Percentiles rank a stretch among this genome's conserved stretches.
These are phyloP conservation scores for Pogoniulus pusillus DNA, from an alignment of 2,797 vertebrate species.

Conservation along the genomic window DNA sequence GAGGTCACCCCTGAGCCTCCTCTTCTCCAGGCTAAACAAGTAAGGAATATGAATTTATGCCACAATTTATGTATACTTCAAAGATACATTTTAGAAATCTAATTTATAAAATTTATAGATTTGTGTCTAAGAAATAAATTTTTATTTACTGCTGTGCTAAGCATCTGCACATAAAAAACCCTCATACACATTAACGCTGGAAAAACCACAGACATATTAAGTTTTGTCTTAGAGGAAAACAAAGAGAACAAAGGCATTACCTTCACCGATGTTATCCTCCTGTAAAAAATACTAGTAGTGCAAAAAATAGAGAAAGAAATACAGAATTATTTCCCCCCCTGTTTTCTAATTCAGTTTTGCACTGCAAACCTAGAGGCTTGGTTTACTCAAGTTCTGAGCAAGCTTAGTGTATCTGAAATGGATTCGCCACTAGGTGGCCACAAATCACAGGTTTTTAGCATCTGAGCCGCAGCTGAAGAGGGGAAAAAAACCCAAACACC, in stretches of 20 bases:
- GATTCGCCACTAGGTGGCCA: slow-evolving; percentile 68
- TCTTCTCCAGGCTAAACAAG: no score
- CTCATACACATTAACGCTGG: not conserved
- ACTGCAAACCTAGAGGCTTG: not conserved
- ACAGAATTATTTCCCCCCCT: not conserved
- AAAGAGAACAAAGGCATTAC: not conserved
- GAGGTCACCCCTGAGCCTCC: no score
- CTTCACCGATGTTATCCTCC: not conserved
- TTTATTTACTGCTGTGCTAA: not conserved
- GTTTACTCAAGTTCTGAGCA: not conserved
- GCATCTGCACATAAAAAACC: not conserved
- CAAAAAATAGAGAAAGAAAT: not conserved
- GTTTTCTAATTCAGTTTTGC: not conserved
- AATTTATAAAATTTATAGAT: not conserved
- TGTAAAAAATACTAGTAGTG: not conserved
- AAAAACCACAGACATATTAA: not conserved
- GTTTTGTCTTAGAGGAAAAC: not conserved
- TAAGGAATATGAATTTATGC: not conserved
- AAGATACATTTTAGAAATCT: not conserved
- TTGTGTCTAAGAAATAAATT: not conserved
- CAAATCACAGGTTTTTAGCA: not conserved
- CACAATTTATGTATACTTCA: not conserved
- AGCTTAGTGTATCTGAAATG: not conserved
- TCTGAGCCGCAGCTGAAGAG: not conserved
- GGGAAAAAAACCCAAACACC: not conserved